Conservation (phyloP, 2,888 invertebrate species). For the Drosophila helvetica region DNA sequence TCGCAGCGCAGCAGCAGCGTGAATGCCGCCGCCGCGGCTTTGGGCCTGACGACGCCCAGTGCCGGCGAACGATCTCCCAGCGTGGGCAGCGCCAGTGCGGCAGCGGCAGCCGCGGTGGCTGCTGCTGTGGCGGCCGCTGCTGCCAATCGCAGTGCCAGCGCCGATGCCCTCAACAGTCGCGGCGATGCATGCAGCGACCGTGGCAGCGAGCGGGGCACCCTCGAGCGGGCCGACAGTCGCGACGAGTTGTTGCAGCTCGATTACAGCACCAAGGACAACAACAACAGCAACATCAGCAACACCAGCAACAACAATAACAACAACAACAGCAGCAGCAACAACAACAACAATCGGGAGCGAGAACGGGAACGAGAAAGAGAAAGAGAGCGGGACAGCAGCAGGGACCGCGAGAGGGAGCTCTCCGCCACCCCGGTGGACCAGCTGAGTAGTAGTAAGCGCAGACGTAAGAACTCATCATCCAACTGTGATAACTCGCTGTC, state of each 20-base stretch:
- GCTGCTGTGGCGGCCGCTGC: conserved; percentile 78
- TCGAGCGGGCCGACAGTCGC: conserved; percentile 83
- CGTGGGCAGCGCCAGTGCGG: conserved; percentile 81
- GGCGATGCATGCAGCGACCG: conserved; percentile 72
- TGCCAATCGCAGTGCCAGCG: conserved; percentile 79
- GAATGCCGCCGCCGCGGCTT: conserved; percentile 79
- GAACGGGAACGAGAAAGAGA: conserved; percentile 45
- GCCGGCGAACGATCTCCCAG: conserved; percentile 83
- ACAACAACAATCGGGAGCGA: conserved; percentile 49
- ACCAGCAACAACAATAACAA: conserved; percentile 54
- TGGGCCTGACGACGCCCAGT: conserved; percentile 72
- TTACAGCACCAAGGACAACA: conserved; percentile 83
- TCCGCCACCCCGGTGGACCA: conserved; percentile 84
- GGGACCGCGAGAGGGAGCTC: conserved; percentile 86
- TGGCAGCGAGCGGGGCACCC: conserved; percentile 76
- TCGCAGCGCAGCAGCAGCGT: conserved; percentile 82
- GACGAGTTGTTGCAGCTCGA: conserved; percentile 84
- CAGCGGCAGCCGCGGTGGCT: conserved; percentile 78
- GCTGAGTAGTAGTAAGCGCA: conserved; percentile 85
- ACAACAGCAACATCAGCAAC: conserved; percentile 63
- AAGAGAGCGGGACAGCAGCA: conserved; percentile 44
- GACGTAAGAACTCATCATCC: conserved; percentile 85
- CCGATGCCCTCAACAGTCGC: conserved; percentile 70
- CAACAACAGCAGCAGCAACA: conserved; percentile 57
- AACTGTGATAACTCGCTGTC: conserved; percentile 88